phyloP scores from a whole-genome alignment of 1,140 invertebrate genomes.

The Caerostris darwini region DNA sequence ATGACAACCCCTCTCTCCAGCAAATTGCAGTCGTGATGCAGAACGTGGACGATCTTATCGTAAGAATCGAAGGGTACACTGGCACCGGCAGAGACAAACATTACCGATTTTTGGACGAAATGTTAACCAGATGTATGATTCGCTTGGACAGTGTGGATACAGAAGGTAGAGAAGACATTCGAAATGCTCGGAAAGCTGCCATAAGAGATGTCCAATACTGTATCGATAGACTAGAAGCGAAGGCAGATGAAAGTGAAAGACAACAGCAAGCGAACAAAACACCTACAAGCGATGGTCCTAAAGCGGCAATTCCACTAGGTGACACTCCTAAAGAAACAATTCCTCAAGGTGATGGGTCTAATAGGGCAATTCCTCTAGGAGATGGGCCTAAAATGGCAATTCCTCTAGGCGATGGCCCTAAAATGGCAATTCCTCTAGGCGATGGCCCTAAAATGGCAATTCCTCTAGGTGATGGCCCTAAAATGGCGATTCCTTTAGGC shows the following conservation, averaged over 20 bases:
- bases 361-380: not conserved
- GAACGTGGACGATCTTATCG: slow-evolving; percentile 53
- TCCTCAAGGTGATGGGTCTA: not conserved
- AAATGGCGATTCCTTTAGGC: not conserved
- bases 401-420: not conserved
- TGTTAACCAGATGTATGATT: slow-evolving; percentile 94
- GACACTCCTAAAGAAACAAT: not conserved
- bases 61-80: slow-evolving; percentile 39
- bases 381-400: not conserved
- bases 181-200: slow-evolving; percentile 91
- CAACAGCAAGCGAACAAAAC: not conserved
- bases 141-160: slow-evolving; percentile 96
- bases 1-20: slow-evolving; percentile 51
- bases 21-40: slow-evolving; percentile 66
- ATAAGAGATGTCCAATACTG: slow-evolving; percentile 93
- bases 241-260: slow-evolving; percentile 80
- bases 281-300: not conserved
- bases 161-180: slow-evolving; percentile 93
- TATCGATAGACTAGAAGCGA: slow-evolving; percentile 90
- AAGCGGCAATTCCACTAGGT: not conserved
- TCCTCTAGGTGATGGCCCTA: not conserved
- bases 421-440: not conserved
- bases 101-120: slow-evolving; percentile 95
- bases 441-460: not conserved
- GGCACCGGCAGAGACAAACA: slow-evolving; percentile 88